Evolutionary conservation across 2,888 invertebrate species (phyloP).

Genomic region (Plebejus melissa): DNA sequence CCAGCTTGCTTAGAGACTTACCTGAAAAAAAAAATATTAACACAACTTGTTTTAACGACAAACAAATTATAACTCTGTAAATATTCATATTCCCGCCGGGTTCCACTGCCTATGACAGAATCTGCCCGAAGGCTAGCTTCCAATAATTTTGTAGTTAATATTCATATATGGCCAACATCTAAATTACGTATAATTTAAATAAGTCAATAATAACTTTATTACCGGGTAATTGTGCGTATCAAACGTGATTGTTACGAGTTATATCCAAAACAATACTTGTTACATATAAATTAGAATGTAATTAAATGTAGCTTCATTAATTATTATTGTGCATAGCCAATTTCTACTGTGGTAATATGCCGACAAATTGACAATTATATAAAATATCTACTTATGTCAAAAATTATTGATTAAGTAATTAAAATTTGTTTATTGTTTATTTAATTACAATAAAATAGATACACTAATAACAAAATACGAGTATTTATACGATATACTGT

Average conservation of each 20-base stretch:
- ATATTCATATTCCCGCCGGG: constrained; percentile 17
- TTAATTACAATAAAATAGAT: too few relatives aligned
- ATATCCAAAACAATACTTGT: background rate
- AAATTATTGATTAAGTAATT: too few relatives aligned
- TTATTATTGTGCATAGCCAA: background rate
- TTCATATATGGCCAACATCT: constrained; percentile 16
- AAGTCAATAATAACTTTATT: constrained; percentile 22
- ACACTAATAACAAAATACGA: too few relatives aligned
- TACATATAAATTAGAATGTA: background rate
- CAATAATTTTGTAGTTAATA: constrained; percentile 24
- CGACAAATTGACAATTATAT: too few relatives aligned
- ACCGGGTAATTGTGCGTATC: constrained; percentile 11
- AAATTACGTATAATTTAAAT: constrained; percentile 26
- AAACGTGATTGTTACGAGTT: background rate
- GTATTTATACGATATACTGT: too few relatives aligned
- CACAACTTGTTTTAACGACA: background rate
- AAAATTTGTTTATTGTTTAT: too few relatives aligned
- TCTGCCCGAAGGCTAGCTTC: constrained; percentile 20
- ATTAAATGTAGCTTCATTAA: background rate
- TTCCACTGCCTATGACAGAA: constrained; percentile 16
- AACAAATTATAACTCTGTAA: constrained; percentile 18
- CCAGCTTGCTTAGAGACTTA: constrained; percentile 33
- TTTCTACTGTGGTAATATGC: too few relatives aligned
- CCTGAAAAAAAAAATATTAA: constrained; percentile 38
- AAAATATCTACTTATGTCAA: too few relatives aligned